These are phyloP conservation scores for Chymomyza procnemis DNA, from an alignment of 2,888 invertebrate genomes.

Conservation along the genomic window DNA sequence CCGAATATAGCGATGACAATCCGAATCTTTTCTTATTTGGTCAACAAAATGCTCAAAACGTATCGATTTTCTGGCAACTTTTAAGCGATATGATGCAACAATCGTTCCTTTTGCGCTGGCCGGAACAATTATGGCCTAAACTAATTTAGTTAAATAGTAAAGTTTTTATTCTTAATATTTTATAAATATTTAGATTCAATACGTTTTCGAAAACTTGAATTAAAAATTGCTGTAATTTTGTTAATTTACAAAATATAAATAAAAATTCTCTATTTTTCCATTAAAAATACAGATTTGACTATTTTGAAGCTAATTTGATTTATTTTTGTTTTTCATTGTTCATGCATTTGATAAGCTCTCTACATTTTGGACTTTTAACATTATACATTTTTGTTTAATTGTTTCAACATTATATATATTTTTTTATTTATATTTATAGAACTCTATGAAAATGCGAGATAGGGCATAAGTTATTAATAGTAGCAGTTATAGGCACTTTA, in stretches of 20 bases:
- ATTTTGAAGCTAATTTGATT: conserved; percentile 25
- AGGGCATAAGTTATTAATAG: conserved; percentile 20
- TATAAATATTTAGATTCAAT: background rate
- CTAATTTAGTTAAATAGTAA: conserved; percentile 33
- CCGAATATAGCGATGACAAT: conserved; percentile 64
- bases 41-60: conserved; percentile 37
- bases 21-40: conserved; percentile 16
- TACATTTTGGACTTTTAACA: conserved; percentile 47
- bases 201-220: conserved; percentile 4
- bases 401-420: conserved; percentile 12
- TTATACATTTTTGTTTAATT: conserved; percentile 33
- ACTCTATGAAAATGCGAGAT: background rate
- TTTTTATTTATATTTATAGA: background rate
- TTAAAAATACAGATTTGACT: background rate
- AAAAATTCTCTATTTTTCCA: conserved; percentile 3
- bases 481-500: conserved; percentile 50
- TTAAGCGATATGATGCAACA: conserved; percentile 62
- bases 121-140: conserved; percentile 45
- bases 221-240: background rate
- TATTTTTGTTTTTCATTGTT: conserved; percentile 17
- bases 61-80: conserved; percentile 67
- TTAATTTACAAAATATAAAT: background rate
- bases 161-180: background rate
- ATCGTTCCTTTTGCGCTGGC: conserved; percentile 58
- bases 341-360: conserved; percentile 44